Evolutionary conservation across 2,888 invertebrate species (phyloP), one percentile per base, ranked within the genome.

Genomic region (Catotricha subobsoleta): DNA sequence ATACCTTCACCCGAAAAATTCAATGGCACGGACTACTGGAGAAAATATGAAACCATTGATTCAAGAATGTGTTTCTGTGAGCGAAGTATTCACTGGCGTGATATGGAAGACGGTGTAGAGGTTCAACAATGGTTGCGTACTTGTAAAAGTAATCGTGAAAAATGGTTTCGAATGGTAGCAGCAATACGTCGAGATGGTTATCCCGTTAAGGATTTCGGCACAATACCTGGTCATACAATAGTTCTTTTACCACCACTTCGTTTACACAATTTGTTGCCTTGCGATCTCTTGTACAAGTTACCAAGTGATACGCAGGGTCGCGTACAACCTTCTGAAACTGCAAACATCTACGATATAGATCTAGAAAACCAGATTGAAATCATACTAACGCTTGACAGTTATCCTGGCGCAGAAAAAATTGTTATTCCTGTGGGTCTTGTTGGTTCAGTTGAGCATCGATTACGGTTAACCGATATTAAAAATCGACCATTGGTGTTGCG

Each of bases 201-300:
- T 63, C 88, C 90, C 0, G 48, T 51, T 37, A 58, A 69, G 39
- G 72, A 87, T 46, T 48, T 41, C 20, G 29, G 37, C 9, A 39
- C 49, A n/a, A 43, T 59, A 44, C 87, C 92, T 5, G 94, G 86
- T 0, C 95, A 97, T 61, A 76, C 80, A 13, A 76, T 97, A 45
- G 74, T 77, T 3, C 65, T 98, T 35, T 66, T 86, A 49, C 83
- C 94, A 20, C 87, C 90, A 1, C 67, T 97, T 15, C 71, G 80
- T 13, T 58, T 95, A 3, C 76, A 79, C 47, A 97, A 95, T 68
- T 69, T 95, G 45, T 69, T 97, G 40, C 95, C 95, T 0, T 70
- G 80, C 48, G 86, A 86, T 60, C 56, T 87, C 44, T 66, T 72
- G 41, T 83, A 72, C 53, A 71, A 71, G 52, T 62, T 69, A 29